Percentiles rank a stretch among this genome's conserved stretches.
These are phyloP conservation scores for Smittia aterrima DNA, from an alignment of 2,888 invertebrate species.

Conservation along the genomic window DNA sequence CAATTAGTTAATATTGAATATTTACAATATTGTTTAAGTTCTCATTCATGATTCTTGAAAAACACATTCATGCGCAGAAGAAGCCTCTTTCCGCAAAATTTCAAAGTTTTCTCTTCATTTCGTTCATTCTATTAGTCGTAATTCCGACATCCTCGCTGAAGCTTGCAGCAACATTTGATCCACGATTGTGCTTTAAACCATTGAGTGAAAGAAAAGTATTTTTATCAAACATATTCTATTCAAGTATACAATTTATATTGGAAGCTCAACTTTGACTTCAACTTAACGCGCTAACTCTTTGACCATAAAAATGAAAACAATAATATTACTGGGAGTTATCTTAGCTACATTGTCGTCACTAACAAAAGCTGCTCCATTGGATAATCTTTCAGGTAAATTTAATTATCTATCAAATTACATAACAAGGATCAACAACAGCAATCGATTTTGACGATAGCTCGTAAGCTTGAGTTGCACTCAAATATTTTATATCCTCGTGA, in stretches of 20 bases:
- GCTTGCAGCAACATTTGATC: not conserved
- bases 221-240: not conserved
- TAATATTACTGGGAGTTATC: not conserved
- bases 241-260: not conserved
- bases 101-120: not conserved
- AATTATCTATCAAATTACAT: not conserved
- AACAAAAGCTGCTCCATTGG: constrained; percentile 23
- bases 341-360: not conserved
- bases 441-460: too few relatives aligned
- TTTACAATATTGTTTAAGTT: too few relatives aligned
- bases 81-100: too few relatives aligned
- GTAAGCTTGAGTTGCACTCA: too few relatives aligned
- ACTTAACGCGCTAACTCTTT: not conserved
- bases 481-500: too few relatives aligned
- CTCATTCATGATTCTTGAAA: too few relatives aligned
- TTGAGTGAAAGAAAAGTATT: not conserved
- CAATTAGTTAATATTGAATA: too few relatives aligned
- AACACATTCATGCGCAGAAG: not conserved
- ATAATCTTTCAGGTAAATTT: constrained; percentile 24
- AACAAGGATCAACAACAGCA: too few relatives aligned
- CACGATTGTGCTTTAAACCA: not conserved
- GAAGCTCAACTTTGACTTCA: not conserved
- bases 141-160: not conserved
- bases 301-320: not conserved
- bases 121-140: not conserved